Conservation (phyloP, 2,113 vertebrate genomes). For the Casuarius casuarius region DNA sequence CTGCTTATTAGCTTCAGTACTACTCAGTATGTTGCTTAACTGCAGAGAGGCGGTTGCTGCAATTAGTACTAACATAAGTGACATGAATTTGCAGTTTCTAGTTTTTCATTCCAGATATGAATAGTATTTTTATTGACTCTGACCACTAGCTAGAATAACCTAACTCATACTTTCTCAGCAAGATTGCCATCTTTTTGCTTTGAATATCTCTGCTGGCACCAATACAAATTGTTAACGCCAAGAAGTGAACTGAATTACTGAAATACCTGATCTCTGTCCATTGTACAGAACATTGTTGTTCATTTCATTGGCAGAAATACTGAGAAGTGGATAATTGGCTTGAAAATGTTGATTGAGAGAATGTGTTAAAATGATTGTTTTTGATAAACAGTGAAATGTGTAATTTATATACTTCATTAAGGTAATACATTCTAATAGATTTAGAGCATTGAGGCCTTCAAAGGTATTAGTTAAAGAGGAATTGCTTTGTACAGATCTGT, state of each 20-base stretch:
- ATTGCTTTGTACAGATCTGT: background rate
- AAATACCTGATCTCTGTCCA: constrained; percentile 34
- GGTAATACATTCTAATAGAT: background rate
- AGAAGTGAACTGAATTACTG: background rate
- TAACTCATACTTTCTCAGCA: background rate
- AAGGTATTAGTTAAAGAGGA: background rate
- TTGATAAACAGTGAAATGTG: constrained; percentile 6
- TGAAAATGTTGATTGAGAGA: constrained; percentile 43
- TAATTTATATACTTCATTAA: background rate
- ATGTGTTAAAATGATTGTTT: background rate
- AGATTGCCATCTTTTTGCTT: constrained; percentile 5
- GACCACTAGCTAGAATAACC: background rate
- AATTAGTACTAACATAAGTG: background rate
- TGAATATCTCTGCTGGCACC: constrained; percentile 4
- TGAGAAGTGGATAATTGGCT: background rate
- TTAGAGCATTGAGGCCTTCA: background rate
- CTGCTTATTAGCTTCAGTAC: background rate
- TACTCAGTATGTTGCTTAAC: background rate
- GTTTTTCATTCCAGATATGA: background rate
- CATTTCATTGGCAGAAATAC: background rate
- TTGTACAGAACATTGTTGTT: constrained; percentile 18
- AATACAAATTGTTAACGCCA: background rate
- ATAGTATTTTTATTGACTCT: background rate
- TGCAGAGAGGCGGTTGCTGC: background rate
- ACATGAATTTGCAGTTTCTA: background rate